Conservation (phyloP, 2,888 invertebrate genomes). For the Diabrotica balteata region DNA sequence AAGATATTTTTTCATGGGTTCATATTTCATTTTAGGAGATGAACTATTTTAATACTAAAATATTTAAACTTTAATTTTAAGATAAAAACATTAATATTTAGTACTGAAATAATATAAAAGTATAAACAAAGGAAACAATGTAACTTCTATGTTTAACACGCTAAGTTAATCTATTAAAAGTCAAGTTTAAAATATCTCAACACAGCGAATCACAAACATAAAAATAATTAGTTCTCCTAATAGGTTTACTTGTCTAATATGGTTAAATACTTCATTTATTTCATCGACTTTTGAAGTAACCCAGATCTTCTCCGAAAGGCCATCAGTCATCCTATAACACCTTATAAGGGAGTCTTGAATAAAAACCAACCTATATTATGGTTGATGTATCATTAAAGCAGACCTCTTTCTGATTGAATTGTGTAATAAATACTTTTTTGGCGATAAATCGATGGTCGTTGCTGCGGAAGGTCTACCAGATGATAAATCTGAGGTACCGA, state of each 20-base stretch:
- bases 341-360: neutral
- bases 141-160: no score
- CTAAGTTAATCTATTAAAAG: no score
- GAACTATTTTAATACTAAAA: no score
- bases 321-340: constrained; percentile 4
- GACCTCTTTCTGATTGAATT: neutral
- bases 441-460: constrained; percentile 2
- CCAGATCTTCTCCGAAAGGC: neutral
- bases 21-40: no score
- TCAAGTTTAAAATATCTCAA: no score
- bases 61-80: no score
- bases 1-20: no score
- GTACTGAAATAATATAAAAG: no score
- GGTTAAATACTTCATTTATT: constrained; percentile 7
- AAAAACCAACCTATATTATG: constrained; percentile 4
- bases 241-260: neutral
- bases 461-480: constrained; percentile 2
- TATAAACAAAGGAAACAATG: no score
- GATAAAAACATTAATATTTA: no score
- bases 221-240: neutral
- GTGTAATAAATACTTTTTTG: constrained; percentile 11
- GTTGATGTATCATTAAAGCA: neutral
- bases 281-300: constrained; percentile 1
- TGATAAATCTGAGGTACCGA: neutral
- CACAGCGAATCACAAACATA: neutral